Evolutionary conservation across 2,797 vertebrate species (phyloP).

Genomic region (Scomberomorus guttatus): DNA sequence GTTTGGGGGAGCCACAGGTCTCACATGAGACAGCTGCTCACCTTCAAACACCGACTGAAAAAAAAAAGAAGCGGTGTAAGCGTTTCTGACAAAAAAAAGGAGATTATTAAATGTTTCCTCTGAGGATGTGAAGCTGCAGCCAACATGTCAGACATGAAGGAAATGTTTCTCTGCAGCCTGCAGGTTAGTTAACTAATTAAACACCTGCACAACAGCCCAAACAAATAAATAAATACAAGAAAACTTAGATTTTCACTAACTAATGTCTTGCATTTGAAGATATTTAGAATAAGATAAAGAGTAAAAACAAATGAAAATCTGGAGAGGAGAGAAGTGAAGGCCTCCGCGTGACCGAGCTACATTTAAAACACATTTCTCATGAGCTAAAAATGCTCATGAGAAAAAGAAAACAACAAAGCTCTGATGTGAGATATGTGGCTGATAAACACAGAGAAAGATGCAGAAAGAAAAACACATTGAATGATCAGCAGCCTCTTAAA

Average conservation of each 20-base stretch:
- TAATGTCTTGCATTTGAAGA: neutral
- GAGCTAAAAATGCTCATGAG: neutral
- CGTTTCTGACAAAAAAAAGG: slow-evolving; percentile 1
- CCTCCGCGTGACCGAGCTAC: neutral
- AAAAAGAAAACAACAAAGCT: too few relatives aligned
- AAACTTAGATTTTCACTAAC: neutral
- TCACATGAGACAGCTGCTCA: slow-evolving; percentile 74
- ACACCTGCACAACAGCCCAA: neutral
- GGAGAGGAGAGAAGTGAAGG: neutral
- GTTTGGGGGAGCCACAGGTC: slow-evolving; percentile 48
- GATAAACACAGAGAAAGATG: neutral
- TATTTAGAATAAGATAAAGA: neutral
- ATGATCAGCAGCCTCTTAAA: too few relatives aligned
- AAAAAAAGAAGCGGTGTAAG: neutral
- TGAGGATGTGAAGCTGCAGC: slow-evolving; percentile 7
- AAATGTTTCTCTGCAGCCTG: neutral
- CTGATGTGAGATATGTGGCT: neutral
- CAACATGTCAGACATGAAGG: neutral
- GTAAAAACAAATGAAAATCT: slow-evolving; percentile 1
- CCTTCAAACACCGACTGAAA: slow-evolving; percentile 36
- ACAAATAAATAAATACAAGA: neutral
- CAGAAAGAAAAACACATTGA: neutral
- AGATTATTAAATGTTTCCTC: slow-evolving; percentile 35
- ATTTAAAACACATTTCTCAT: too few relatives aligned
- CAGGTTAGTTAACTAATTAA: neutral